A percentile compares a stretch with the other conserved stretches of the same genome.
Conservation (phyloP, 2,797 vertebrate genomes). For the Pygocentrus nattereri region DNA sequence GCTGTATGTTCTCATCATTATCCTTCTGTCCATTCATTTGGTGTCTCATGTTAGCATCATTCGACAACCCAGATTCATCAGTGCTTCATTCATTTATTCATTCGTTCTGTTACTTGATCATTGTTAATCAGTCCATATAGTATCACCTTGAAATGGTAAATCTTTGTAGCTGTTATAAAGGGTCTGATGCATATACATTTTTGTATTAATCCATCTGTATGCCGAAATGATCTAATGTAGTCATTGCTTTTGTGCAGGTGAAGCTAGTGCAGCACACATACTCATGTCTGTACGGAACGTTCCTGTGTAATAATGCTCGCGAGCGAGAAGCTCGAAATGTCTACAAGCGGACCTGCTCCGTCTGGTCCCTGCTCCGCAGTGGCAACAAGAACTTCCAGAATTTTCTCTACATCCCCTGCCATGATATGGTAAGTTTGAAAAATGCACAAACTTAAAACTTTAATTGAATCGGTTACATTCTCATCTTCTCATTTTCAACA, state of each 20-base stretch:
- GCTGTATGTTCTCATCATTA: neutral
- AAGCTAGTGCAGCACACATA: conserved; percentile 98
- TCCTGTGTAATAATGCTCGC: conserved; percentile 94
- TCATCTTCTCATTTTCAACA: too few species aligned
- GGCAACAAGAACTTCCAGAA: conserved; percentile 99
- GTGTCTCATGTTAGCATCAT: neutral
- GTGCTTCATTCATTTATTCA: neutral
- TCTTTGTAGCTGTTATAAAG: neutral
- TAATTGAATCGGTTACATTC: too few species aligned
- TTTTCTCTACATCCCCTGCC: conserved; percentile 94
- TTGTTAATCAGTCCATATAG: neutral
- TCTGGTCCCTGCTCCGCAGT: conserved; percentile 93
- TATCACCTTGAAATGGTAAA: neutral
- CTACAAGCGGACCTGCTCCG: conserved; percentile 93
- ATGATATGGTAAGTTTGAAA: conserved; percentile 85
- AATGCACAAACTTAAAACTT: neutral
- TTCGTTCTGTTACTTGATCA: neutral
- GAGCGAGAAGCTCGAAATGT: conserved; percentile 94
- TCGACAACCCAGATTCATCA: neutral
- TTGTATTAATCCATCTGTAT: neutral
- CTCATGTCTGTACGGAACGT: conserved; percentile 97
- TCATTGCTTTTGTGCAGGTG: conserved; percentile 77
- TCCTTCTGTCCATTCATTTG: neutral
- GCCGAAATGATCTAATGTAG: neutral
- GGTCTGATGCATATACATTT: too few species aligned